Evolutionary conservation across 2,888 invertebrate species (phyloP).

Genomic region (Sipha maydis): DNA sequence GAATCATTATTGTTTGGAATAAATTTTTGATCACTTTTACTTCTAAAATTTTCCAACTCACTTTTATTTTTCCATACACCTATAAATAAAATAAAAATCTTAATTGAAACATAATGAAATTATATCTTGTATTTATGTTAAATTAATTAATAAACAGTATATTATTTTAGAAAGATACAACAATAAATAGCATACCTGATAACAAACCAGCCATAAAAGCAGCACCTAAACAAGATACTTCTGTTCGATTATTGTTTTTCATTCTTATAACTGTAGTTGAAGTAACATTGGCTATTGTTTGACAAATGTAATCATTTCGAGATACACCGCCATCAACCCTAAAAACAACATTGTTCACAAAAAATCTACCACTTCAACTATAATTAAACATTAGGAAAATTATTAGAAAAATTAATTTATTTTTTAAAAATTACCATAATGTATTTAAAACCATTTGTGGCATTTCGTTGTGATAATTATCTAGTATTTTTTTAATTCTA

Average conservation of each 20-base stretch:
- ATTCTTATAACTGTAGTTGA: constrained; percentile 79
- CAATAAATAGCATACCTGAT: constrained; percentile 66
- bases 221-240: constrained; percentile 88
- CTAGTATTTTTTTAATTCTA: constrained; percentile 72
- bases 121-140: too few species aligned
- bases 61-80: constrained; percentile 53
- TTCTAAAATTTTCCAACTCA: constrained; percentile 41
- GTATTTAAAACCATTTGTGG: constrained; percentile 38
- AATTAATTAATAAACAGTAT: not conserved
- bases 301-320: constrained; percentile 89
- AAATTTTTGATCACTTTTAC: constrained; percentile 50
- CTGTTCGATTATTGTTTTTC: constrained; percentile 71
- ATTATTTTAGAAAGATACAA: not conserved
- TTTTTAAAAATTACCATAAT: constrained; percentile 38
- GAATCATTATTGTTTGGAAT: constrained; percentile 43
- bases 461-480: constrained; percentile 59
- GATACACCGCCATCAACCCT: constrained; percentile 98
- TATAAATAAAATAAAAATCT: constrained; percentile 13
- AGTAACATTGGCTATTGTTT: constrained; percentile 85
- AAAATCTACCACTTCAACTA: not conserved
- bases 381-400: not conserved
- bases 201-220: constrained; percentile 86
- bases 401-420: not conserved
- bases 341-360: not conserved
- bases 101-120: not conserved